phyloP scores from a whole-genome alignment of 2,113 vertebrate genomes.

The Carassius gibelio region DNA sequence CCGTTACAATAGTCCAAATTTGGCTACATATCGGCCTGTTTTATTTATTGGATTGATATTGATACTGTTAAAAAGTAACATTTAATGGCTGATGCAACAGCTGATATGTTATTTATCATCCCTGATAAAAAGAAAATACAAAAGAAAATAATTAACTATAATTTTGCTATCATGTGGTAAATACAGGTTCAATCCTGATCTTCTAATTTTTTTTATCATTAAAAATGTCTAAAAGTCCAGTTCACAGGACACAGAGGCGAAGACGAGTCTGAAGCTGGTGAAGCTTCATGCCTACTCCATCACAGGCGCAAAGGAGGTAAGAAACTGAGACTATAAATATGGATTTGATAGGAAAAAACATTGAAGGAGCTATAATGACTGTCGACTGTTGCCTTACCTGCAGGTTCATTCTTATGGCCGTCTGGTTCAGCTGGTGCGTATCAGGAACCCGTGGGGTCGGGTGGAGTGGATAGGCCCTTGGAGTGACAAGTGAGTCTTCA shows the following conservation, averaged over 20 bases:
- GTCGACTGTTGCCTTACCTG: neutral
- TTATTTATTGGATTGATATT: too few relatives aligned
- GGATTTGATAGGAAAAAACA: neutral
- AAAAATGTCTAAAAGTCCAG: neutral
- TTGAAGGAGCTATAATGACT: neutral
- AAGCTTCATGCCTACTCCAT: slow-evolving; percentile 60
- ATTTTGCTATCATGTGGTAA: too few relatives aligned
- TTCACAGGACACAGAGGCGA: neutral
- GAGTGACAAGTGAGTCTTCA: slow-evolving; percentile 65
- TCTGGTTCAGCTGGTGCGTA: slow-evolving; percentile 54
- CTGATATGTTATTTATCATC: too few relatives aligned
- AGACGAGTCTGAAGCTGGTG: slow-evolving; percentile 40
- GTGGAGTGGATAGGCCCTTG: slow-evolving; percentile 71
- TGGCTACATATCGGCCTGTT: too few relatives aligned
- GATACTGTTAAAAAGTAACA: too few relatives aligned
- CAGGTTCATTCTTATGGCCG: slow-evolving; percentile 44
- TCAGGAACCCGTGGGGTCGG: slow-evolving; percentile 73
- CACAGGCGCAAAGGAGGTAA: slow-evolving; percentile 60
- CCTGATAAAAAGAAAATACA: too few relatives aligned
- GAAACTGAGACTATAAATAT: neutral
- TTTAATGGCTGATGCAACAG: too few relatives aligned
- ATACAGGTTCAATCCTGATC: too few relatives aligned
- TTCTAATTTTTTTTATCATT: too few relatives aligned
- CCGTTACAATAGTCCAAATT: too few relatives aligned
- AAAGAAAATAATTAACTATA: too few relatives aligned